A percentile compares a stretch with the other conserved stretches of the same genome.
These are phyloP conservation scores for Leptopilina clavipes DNA, from an alignment of 1,140 invertebrate species.

Conservation along the genomic window DNA sequence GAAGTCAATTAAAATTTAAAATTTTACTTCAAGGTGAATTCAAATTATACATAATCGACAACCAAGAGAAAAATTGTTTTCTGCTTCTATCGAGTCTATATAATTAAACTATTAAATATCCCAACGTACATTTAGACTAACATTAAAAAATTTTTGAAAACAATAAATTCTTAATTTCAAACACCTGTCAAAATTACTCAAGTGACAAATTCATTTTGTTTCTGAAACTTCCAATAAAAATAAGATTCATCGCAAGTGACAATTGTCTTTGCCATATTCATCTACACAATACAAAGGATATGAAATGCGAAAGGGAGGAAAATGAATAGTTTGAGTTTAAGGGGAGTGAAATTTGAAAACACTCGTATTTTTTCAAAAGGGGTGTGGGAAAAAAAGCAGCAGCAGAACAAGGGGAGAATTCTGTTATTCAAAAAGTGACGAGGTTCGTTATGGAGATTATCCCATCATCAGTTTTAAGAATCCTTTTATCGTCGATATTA, in stretches of 20 bases:
- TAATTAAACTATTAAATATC: no score
- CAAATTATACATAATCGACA: no score
- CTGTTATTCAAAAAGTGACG: constrained; percentile 16
- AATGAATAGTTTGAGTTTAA: background rate
- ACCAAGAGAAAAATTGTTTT: no score
- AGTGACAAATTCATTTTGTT: background rate
- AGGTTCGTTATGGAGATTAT: constrained; percentile 20
- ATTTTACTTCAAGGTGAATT: no score
- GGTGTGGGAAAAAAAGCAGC: background rate
- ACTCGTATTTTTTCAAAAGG: background rate
- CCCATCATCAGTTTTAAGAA: background rate
- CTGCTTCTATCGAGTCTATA: no score
- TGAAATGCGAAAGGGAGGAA: background rate
- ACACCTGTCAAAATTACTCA: background rate
- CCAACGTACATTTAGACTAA: no score
- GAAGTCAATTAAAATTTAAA: no score
- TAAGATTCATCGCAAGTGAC: background rate
- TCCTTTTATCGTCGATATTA: constrained; percentile 17
- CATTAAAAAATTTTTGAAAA: no score
- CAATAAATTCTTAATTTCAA: no score
- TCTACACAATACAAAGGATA: background rate
- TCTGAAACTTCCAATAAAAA: background rate
- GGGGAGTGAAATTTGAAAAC: constrained; percentile 13
- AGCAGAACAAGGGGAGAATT: background rate
- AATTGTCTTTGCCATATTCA: constrained; percentile 1